Percentiles rank a stretch among this genome's conserved stretches.
Conservation (phyloP, 1,140 invertebrate species). For the Belonocnema kinseyi region DNA sequence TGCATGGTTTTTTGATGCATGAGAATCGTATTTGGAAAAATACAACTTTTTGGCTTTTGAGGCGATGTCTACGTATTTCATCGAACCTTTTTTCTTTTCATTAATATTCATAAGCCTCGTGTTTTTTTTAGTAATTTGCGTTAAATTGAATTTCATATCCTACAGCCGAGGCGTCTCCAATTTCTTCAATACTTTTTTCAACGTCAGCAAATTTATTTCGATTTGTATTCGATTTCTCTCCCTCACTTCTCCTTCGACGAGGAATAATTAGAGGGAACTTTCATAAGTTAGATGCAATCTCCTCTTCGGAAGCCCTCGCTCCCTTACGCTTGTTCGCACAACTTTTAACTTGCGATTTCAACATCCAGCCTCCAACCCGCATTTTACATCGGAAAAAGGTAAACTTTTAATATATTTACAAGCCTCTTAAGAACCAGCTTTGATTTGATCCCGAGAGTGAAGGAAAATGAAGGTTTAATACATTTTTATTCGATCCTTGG, state of each 20-base stretch:
- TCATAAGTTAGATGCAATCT: conserved; percentile 6
- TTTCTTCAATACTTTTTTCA: too few species aligned
- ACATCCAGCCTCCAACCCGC: conserved; percentile 5
- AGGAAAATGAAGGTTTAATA: conserved; percentile 46
- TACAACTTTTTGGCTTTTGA: too few species aligned
- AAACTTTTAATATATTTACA: conserved; percentile 63
- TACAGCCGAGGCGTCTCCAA: too few species aligned
- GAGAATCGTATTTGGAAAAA: too few species aligned
- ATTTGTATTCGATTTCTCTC: too few species aligned
- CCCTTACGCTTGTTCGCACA: not conserved
- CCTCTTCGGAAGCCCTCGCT: not conserved
- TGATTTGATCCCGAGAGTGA: not conserved
- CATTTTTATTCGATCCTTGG: conserved; percentile 57
- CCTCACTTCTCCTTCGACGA: not conserved
- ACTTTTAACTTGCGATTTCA: conserved; percentile 8
- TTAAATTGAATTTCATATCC: too few species aligned
- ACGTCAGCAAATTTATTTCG: too few species aligned
- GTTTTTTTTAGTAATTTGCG: too few species aligned
- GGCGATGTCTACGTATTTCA: too few species aligned
- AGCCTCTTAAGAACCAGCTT: conserved; percentile 32
- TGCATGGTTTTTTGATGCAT: too few species aligned
- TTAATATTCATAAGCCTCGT: too few species aligned
- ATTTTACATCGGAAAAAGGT: conserved; percentile 33
- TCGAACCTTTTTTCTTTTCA: too few species aligned
- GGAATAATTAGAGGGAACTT: conserved; percentile 50